Evolutionary conservation across 2,113 vertebrate species (phyloP).

Genomic region (Halichoerus grypus): DNA sequence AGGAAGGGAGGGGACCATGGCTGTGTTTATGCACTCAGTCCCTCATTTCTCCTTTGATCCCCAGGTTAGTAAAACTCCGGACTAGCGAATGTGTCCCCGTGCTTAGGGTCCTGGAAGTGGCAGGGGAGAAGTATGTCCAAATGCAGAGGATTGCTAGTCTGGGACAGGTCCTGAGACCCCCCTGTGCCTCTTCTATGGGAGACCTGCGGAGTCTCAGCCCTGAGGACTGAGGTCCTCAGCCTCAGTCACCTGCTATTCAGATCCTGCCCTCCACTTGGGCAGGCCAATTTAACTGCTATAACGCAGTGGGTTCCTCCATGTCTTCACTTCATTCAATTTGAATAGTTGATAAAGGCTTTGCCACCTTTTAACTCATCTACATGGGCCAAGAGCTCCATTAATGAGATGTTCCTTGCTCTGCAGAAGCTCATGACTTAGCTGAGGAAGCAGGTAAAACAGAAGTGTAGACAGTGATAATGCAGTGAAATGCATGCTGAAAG

Average conservation of each 20-base stretch:
- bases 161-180: not conserved
- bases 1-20: rapidly evolving
- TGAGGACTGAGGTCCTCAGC: no score
- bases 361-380: not conserved
- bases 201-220: not conserved
- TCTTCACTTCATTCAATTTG: not conserved
- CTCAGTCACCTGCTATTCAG: not conserved
- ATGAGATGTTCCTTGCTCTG: not conserved
- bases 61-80: not conserved
- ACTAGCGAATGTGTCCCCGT: not conserved
- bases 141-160: no score
- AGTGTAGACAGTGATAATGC: not conserved
- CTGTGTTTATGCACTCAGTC: rapidly evolving
- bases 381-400: not conserved
- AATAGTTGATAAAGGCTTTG: not conserved
- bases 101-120: not conserved
- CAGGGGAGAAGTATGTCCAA: not conserved
- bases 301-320: not conserved
- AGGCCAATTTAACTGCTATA: not conserved
- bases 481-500: not conserved
- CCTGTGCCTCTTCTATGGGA: not conserved
- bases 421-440: not conserved
- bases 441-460: not conserved
- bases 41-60: not conserved
- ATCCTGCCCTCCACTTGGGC: not conserved